A percentile compares a stretch with the other conserved stretches of the same genome.
These are phyloP conservation scores for Leptinotarsa tumamoca DNA, from an alignment of 2,888 invertebrate genomes.

Conservation along the genomic window DNA sequence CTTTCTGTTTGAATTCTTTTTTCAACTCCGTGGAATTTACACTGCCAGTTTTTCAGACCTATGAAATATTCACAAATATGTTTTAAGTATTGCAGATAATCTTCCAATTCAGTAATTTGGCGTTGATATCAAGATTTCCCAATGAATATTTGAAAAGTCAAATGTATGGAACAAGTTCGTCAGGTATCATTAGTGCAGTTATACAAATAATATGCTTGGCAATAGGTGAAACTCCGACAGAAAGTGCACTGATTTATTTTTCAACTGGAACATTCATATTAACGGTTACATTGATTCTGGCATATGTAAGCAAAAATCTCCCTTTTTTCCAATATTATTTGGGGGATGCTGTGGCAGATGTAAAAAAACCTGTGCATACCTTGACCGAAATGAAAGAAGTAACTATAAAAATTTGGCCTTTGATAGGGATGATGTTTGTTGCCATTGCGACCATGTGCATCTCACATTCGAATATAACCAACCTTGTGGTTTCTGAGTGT, in stretches of 20 bases:
- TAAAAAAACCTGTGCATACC: slow-evolving; percentile 5
- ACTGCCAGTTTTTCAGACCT: too few relatives aligned
- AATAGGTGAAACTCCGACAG: slow-evolving; percentile 38
- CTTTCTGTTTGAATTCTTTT: too few relatives aligned
- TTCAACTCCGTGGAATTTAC: too few relatives aligned
- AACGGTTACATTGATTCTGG: slow-evolving; percentile 29
- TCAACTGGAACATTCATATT: slow-evolving; percentile 39
- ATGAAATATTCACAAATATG: too few relatives aligned
- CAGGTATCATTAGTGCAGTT: slow-evolving; percentile 35
- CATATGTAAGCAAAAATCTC: slow-evolving; percentile 25
- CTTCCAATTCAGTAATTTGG: slow-evolving; percentile 13
- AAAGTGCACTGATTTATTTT: slow-evolving; percentile 48
- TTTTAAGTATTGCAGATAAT: background rate
- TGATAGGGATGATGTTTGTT: slow-evolving; percentile 34
- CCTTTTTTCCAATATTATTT: slow-evolving; percentile 23
- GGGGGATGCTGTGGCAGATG: background rate
- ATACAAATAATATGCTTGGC: slow-evolving; percentile 44
- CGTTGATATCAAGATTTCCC: slow-evolving; percentile 41
- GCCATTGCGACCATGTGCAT: slow-evolving; percentile 34
- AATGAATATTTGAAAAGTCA: slow-evolving; percentile 35
- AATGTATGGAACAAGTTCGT: slow-evolving; percentile 38
- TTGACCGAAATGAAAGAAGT: slow-evolving; percentile 16
- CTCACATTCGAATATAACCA: slow-evolving; percentile 46
- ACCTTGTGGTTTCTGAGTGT: slow-evolving; percentile 48
- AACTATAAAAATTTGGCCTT: slow-evolving; percentile 43